phyloP scores from a whole-genome alignment of 2,888 invertebrate species.

The Fabriciana adippe region DNA sequence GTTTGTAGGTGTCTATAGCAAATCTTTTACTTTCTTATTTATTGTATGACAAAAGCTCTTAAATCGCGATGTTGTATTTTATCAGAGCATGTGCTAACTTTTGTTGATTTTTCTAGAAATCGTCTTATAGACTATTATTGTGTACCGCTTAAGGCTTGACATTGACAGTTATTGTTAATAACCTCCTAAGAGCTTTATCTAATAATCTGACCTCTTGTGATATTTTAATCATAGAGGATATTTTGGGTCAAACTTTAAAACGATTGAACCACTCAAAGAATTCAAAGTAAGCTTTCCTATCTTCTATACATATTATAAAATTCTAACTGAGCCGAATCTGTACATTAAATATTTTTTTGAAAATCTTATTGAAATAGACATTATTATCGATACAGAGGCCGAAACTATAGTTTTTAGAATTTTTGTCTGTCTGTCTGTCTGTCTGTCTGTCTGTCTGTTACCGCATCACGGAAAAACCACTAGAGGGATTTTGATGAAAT shows the following conservation, averaged over 20 bases:
- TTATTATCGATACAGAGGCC: too few relatives aligned
- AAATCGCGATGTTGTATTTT: background rate
- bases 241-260: constrained; percentile 26
- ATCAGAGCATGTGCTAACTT: constrained; percentile 12
- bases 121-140: constrained; percentile 30
- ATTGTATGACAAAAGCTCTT: background rate
- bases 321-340: too few relatives aligned
- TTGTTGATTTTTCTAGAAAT: constrained; percentile 19
- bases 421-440: too few relatives aligned
- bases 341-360: too few relatives aligned
- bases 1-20: too few relatives aligned
- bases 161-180: constrained; percentile 34
- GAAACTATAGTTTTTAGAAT: too few relatives aligned
- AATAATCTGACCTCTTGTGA: constrained; percentile 33
- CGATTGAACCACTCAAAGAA: constrained; percentile 12
- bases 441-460: too few relatives aligned
- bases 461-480: too few relatives aligned
- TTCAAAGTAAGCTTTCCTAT: constrained; percentile 1
- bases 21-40: too few relatives aligned
- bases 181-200: constrained; percentile 30
- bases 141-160: constrained; percentile 29
- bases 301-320: too few relatives aligned
- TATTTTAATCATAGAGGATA: constrained; percentile 24
- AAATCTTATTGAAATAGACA: too few relatives aligned
- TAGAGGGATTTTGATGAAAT: too few relatives aligned